Evolutionary conservation across 2,888 invertebrate genomes (phyloP).

Genomic region (Ditula angustiorana): DNA sequence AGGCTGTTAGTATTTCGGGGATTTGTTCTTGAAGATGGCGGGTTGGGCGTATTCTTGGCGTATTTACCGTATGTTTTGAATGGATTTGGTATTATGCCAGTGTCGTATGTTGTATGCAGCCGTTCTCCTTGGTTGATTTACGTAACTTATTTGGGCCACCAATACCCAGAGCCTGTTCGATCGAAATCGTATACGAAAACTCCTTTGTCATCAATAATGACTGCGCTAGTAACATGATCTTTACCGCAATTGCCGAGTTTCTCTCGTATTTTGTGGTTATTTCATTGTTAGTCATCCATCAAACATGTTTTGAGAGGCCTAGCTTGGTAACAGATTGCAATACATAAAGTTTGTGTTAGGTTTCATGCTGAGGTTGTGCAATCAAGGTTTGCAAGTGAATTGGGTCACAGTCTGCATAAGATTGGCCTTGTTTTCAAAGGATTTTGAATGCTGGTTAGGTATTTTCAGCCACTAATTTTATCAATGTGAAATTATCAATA

Average conservation of each 20-base stretch:
- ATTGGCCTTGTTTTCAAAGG: slow-evolving; percentile 16
- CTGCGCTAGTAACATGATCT: slow-evolving; percentile 9
- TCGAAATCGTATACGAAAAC: slow-evolving; percentile 22
- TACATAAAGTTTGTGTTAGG: slow-evolving; percentile 19
- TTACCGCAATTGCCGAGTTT: slow-evolving; percentile 1
- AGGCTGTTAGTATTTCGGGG: slow-evolving; percentile 69
- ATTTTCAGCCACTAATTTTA: not conserved
- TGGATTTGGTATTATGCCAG: not conserved
- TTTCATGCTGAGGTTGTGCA: slow-evolving; percentile 19
- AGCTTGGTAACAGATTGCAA: slow-evolving; percentile 1
- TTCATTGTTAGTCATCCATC: slow-evolving; percentile 17
- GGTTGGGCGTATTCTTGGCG: slow-evolving; percentile 61
- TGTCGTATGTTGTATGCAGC: slow-evolving; percentile 20
- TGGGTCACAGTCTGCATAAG: slow-evolving; percentile 39
- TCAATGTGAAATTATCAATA: not conserved
- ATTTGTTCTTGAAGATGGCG: slow-evolving; percentile 73
- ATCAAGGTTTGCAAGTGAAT: slow-evolving; percentile 29
- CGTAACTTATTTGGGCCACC: slow-evolving; percentile 40
- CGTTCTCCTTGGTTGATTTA: slow-evolving; percentile 33
- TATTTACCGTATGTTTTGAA: slow-evolving; percentile 13
- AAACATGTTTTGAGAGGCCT: slow-evolving; percentile 26
- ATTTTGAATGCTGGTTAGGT: slow-evolving; percentile 7
- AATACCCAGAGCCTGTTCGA: slow-evolving; percentile 27
- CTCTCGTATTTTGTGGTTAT: slow-evolving; percentile 10
- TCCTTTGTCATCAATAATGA: slow-evolving; percentile 37